A percentile compares a stretch with the other conserved stretches of the same genome.
These are phyloP conservation scores for Numenius phaeopus DNA, from an alignment of 2,797 vertebrate species.

Conservation along the genomic window DNA sequence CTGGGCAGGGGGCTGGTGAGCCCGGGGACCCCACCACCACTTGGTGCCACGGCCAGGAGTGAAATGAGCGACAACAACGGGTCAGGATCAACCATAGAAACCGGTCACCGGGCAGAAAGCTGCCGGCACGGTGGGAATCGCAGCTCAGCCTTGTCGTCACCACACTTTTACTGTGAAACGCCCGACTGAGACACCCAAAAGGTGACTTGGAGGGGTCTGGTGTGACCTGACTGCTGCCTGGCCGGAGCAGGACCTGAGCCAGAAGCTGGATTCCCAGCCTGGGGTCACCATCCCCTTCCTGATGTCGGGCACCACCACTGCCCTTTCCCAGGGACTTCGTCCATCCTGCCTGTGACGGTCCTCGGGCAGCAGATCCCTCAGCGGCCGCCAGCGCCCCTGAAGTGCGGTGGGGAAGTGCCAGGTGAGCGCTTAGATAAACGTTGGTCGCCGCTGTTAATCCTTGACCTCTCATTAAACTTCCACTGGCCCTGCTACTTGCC, in stretches of 20 bases:
- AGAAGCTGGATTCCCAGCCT: neutral
- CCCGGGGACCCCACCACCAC: neutral
- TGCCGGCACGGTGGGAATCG: neutral
- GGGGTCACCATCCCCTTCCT: neutral
- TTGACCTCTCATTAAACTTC: neutral
- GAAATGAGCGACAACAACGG: rapidly evolving
- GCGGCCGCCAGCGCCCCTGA: rapidly evolving
- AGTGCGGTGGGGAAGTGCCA: rapidly evolving
- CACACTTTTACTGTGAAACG: rapidly evolving
- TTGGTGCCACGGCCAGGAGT: rapidly evolving
- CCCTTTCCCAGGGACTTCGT: neutral
- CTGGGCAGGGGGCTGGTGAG: neutral
- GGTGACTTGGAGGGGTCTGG: rapidly evolving
- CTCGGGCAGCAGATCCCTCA: neutral
- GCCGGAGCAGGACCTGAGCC: rapidly evolving
- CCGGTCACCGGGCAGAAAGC: neutral
- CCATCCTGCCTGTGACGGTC: neutral
- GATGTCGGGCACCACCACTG: rapidly evolving
- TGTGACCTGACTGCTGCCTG: rapidly evolving
- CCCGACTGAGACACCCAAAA: rapidly evolving
- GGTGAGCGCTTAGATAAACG: neutral
- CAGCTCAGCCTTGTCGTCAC: rapidly evolving
- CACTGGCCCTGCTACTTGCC: rapidly evolving
- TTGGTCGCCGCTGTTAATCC: neutral
- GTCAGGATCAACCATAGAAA: neutral